A percentile compares a stretch with the other conserved stretches of the same genome.
These are phyloP conservation scores for Asarcornis scutulata DNA, from an alignment of 2,113 vertebrate genomes.

Conservation along the genomic window DNA sequence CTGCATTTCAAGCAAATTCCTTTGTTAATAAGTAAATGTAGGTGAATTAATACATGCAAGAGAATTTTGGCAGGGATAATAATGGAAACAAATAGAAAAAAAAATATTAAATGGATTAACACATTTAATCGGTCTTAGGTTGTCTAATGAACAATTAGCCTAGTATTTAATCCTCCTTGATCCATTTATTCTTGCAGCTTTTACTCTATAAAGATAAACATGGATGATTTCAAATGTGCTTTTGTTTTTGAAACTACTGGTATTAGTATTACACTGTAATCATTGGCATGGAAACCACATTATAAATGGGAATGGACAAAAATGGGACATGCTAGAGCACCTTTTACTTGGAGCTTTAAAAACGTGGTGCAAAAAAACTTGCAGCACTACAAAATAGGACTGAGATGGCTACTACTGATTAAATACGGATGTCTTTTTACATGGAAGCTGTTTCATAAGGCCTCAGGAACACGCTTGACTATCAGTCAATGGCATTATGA, in stretches of 20 bases:
- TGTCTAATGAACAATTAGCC: slow-evolving; percentile 68
- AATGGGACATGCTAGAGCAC: not conserved
- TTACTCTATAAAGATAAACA: slow-evolving; percentile 23
- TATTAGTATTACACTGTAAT: not conserved
- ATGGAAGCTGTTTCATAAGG: not conserved
- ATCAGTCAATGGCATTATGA: not conserved
- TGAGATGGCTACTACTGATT: not conserved
- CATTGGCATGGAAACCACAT: not conserved
- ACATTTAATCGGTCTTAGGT: slow-evolving; percentile 32
- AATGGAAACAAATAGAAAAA: slow-evolving; percentile 36
- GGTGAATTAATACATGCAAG: not conserved
- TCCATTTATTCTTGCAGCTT: not conserved
- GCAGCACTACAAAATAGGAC: not conserved
- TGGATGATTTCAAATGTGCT: not conserved
- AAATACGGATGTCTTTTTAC: not conserved
- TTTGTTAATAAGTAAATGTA: slow-evolving; percentile 13
- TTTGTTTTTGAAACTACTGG: slow-evolving; percentile 17
- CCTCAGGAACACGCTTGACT: not conserved
- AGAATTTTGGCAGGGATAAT: not conserved
- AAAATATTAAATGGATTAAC: slow-evolving; percentile 54
- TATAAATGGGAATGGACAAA: not conserved
- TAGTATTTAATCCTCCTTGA: slow-evolving; percentile 44
- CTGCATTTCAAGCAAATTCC: not conserved
- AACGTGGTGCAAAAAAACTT: not conserved
- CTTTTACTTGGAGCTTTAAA: not conserved